Evolutionary conservation across 2,888 invertebrate genomes (phyloP).

Genomic region (Lithophane semibrunnea): DNA sequence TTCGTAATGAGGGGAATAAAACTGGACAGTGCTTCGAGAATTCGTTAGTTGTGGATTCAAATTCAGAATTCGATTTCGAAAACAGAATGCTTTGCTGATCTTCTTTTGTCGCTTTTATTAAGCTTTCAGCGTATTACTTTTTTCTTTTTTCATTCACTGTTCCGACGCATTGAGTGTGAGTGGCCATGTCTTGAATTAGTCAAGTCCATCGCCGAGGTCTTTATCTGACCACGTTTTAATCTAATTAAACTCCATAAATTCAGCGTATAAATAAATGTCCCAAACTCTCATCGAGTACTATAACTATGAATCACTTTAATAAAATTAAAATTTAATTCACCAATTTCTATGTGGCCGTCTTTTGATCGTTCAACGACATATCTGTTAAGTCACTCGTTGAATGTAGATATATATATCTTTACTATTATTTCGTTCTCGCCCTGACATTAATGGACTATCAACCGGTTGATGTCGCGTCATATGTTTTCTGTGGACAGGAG

Average conservation of each 20-base stretch:
- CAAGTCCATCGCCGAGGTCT: conserved; percentile 45
- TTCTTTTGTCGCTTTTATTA: background rate
- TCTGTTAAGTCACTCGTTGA: conserved; percentile 65
- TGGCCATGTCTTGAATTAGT: conserved; percentile 20
- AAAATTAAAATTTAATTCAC: conserved; percentile 52
- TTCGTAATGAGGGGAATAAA: conserved; percentile 45
- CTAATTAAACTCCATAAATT: conserved; percentile 55
- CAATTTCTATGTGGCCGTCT: conserved; percentile 35
- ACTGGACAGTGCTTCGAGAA: conserved; percentile 27
- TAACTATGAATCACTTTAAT: conserved; percentile 50
- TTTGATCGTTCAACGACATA: conserved; percentile 64
- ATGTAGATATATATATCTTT: conserved; percentile 66
- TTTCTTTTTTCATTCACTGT: conserved; percentile 21
- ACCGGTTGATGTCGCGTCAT: conserved; percentile 71
- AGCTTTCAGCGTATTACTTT: background rate
- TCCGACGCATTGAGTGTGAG: background rate
- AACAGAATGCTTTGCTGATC: conserved; percentile 6
- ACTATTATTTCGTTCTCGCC: conserved; percentile 72
- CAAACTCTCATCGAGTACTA: conserved; percentile 48
- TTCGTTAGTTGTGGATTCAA: conserved; percentile 20
- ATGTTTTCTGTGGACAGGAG: conserved; percentile 63
- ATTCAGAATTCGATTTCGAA: conserved; percentile 13
- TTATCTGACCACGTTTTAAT: conserved; percentile 54
- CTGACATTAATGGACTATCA: conserved; percentile 82
- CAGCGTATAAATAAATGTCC: conserved; percentile 24